Percentiles rank a stretch among this genome's conserved stretches.
Evolutionary conservation across 2,888 invertebrate genomes (phyloP).

Genomic region (Dryadula phaetusa): DNA sequence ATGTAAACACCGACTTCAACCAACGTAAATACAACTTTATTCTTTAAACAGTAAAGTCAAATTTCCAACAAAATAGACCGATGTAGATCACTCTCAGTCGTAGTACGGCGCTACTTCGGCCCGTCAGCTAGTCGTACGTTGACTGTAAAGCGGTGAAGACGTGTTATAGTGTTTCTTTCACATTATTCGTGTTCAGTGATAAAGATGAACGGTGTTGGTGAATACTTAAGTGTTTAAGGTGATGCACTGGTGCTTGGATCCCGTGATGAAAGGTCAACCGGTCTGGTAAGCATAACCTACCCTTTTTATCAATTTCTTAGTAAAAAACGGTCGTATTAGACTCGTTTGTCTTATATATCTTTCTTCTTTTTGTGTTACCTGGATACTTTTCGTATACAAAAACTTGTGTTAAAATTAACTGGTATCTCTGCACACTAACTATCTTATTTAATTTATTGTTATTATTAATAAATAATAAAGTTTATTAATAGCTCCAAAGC

Average conservation of each 20-base stretch:
- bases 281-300: constrained; percentile 77
- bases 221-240: constrained; percentile 68
- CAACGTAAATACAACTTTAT: constrained; percentile 48
- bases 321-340: not conserved
- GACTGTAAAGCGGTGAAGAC: constrained; percentile 54
- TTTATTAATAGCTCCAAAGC: not conserved
- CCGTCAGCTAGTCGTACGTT: constrained; percentile 62
- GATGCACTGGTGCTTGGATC: constrained; percentile 71
- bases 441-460: too few relatives aligned
- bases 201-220: constrained; percentile 78
- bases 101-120: constrained; percentile 36
- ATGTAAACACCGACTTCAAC: constrained; percentile 52
- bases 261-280: constrained; percentile 81
- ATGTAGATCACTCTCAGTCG: constrained; percentile 35
- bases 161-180: constrained; percentile 47
- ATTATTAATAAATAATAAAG: too few relatives aligned
- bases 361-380: not conserved
- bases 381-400: too few relatives aligned
- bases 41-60: constrained; percentile 46
- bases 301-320: constrained; percentile 43
- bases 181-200: constrained; percentile 69
- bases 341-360: not conserved
- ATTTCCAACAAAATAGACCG: constrained; percentile 42
- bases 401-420: too few relatives aligned
- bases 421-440: too few relatives aligned